Evolutionary conservation across 2,888 invertebrate species (phyloP).

Genomic region (Sarcophaga carnaria): DNA sequence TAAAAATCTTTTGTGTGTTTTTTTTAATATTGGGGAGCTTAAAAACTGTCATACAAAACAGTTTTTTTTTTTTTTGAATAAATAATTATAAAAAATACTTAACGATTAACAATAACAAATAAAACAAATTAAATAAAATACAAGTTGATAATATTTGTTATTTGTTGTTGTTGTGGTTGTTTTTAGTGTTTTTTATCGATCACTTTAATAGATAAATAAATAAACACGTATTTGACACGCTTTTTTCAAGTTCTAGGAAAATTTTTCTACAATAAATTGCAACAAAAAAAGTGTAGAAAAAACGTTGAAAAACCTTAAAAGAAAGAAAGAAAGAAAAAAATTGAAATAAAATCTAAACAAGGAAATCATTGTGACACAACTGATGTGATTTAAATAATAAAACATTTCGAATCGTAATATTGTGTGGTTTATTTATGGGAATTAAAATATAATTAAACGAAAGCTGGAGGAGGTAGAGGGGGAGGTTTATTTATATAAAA

Average conservation of each 20-base stretch:
- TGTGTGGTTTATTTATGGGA: constrained; percentile 9
- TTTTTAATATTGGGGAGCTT: no score
- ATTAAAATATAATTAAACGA: background rate
- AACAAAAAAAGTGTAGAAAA: background rate
- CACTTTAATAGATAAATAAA: constrained; percentile 49
- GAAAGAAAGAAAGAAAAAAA: background rate
- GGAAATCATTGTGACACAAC: constrained; percentile 64
- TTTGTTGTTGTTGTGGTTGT: no score
- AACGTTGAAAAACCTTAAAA: no score
- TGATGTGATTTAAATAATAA: constrained; percentile 67
- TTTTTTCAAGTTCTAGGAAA: constrained; percentile 66
- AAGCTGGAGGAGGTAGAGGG: background rate
- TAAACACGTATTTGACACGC: constrained; percentile 69
- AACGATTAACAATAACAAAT: background rate
- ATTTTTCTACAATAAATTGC: constrained; percentile 26
- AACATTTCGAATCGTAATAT: constrained; percentile 6
- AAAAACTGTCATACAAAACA: no score
- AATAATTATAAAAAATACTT: background rate
- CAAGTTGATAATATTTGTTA: background rate
- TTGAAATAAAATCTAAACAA: constrained; percentile 49
- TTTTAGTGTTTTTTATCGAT: constrained; percentile 10
- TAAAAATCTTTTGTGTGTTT: no score
- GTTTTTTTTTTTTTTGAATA: no score
- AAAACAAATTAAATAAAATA: constrained; percentile 13
- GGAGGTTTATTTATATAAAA: background rate